These are phyloP conservation scores for Hystrix brachyura DNA, from an alignment of 2,113 vertebrate genomes.

Conservation along the genomic window DNA sequence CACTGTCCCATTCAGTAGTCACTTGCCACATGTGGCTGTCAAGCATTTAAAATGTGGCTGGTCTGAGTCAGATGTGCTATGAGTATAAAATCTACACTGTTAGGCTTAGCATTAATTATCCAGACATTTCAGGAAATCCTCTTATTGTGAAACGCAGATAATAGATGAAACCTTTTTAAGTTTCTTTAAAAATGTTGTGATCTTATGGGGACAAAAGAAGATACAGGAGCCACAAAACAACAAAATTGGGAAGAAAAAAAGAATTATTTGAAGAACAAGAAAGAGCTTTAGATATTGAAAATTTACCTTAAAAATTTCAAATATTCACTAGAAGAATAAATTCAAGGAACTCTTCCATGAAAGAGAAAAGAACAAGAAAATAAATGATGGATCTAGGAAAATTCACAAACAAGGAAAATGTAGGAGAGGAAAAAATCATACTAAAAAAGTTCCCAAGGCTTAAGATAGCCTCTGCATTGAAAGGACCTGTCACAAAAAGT, in stretches of 20 bases:
- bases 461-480: background rate
- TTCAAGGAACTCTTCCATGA: conserved; percentile 19
- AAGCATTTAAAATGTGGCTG: background rate
- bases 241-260: background rate
- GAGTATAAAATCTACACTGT: conserved; percentile 12
- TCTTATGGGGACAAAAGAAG: conserved; percentile 5
- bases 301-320: background rate
- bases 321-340: background rate
- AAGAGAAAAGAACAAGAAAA: conserved; percentile 16
- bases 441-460: background rate
- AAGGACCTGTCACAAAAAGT: background rate
- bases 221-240: background rate
- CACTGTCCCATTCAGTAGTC: background rate
- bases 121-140: conserved; percentile 5
- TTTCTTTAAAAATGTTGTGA: background rate
- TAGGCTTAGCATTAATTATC: background rate
- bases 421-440: conserved; percentile 22
- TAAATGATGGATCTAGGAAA: background rate
- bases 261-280: background rate
- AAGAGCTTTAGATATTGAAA: conserved; percentile 26
- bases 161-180: background rate
- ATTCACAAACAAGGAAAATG: background rate
- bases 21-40: background rate
- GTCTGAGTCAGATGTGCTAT: background rate
- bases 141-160: conserved; percentile 34